Percentiles rank a stretch among this genome's conserved stretches.
Evolutionary conservation across 2,888 invertebrate genomes (phyloP).

Genomic region (Ceratothoa steindachneri): DNA sequence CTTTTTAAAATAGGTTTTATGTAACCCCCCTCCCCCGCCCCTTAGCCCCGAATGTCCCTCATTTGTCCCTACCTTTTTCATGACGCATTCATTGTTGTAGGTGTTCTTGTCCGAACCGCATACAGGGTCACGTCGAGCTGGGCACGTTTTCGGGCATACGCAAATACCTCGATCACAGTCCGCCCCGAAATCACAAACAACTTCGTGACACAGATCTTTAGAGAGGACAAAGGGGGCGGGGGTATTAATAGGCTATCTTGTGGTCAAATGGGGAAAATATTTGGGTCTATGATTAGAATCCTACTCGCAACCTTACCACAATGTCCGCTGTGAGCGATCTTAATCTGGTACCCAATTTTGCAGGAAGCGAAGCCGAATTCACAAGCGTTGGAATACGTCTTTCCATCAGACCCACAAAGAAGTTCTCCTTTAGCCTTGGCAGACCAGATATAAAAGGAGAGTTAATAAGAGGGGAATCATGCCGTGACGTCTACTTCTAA

Average conservation of each 20-base stretch:
- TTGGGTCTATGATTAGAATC: too few relatives aligned
- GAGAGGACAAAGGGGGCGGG: conserved; percentile 6
- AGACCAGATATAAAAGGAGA: too few relatives aligned
- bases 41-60: too few relatives aligned
- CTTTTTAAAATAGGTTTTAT: too few relatives aligned
- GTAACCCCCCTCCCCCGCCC: too few relatives aligned
- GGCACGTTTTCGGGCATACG: conserved; percentile 76
- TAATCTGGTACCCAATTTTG: conserved; percentile 66
- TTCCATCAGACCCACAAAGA: conserved; percentile 81
- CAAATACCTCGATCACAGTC: conserved; percentile 79
- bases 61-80: conserved; percentile 65
- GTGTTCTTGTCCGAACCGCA: conserved; percentile 78
- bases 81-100: conserved; percentile 76
- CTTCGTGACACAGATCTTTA: conserved; percentile 69
- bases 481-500: too few relatives aligned
- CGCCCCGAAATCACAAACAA: conserved; percentile 75
- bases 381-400: conserved; percentile 80
- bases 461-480: too few relatives aligned
- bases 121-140: conserved; percentile 62
- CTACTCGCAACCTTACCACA: conserved; percentile 77
- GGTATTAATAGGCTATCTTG: conserved; percentile 51
- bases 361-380: conserved; percentile 75
- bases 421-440: conserved; percentile 29
- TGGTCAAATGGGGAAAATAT: neutral
- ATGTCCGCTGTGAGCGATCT: conserved; percentile 72